A percentile compares a stretch with the other conserved stretches of the same genome.
Evolutionary conservation across 2,797 vertebrate genomes (phyloP).

Genomic region (Galaxias olidus): DNA sequence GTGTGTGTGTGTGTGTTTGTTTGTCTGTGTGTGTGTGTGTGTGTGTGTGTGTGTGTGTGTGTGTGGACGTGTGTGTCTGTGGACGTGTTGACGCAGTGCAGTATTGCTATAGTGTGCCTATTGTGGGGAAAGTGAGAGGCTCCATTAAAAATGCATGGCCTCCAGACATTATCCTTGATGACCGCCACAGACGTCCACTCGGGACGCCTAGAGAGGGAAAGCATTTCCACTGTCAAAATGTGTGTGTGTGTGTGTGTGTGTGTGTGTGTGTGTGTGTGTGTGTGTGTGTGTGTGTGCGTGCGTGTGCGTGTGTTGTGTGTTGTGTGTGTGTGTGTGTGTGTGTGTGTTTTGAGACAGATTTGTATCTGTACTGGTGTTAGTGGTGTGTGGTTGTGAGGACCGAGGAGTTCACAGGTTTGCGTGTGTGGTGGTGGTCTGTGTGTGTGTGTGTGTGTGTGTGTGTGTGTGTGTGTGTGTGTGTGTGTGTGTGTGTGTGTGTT

Average conservation of each 20-base stretch:
- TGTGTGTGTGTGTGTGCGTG: slow-evolving; percentile 22
- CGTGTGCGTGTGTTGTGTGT: not conserved
- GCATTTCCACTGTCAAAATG: slow-evolving; percentile 32
- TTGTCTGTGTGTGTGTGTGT: not conserved
- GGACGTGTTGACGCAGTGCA: slow-evolving; percentile 72
- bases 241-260: slow-evolving; percentile 17
- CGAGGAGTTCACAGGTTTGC: no score
- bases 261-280: slow-evolving; percentile 20
- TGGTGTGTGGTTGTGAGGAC: slow-evolving; percentile 6
- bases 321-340: slow-evolving; percentile 16
- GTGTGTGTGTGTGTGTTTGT: not conserved
- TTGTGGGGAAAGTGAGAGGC: slow-evolving; percentile 76
- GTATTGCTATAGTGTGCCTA: slow-evolving; percentile 67
- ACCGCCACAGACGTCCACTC: slow-evolving; percentile 62
- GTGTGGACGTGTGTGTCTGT: slow-evolving; percentile 18
- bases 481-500: slow-evolving; percentile 7
- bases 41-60: slow-evolving; percentile 8
- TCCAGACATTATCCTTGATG: slow-evolving; percentile 66
- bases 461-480: not conserved
- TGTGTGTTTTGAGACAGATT: not conserved
- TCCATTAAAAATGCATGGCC: slow-evolving; percentile 87
- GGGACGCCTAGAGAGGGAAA: slow-evolving; percentile 44
- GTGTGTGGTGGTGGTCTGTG: no score
- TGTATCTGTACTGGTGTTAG: not conserved
- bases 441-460: slow-evolving; percentile 1